These are phyloP conservation scores for Drosophila kanekoi DNA, from an alignment of 2,888 invertebrate genomes.

Conservation along the genomic window DNA sequence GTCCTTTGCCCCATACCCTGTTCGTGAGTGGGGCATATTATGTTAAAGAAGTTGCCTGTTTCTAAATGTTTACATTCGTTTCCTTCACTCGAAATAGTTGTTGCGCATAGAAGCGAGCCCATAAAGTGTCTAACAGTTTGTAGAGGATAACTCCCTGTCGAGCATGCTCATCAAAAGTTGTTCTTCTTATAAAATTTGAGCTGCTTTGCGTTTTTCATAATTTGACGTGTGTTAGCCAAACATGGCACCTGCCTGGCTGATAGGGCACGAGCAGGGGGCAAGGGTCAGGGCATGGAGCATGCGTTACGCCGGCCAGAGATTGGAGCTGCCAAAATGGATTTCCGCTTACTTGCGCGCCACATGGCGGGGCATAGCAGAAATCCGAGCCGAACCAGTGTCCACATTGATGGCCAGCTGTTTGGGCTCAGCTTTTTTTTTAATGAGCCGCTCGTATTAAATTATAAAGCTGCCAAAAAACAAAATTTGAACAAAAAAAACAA, in stretches of 20 bases:
- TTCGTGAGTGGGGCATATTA: neutral
- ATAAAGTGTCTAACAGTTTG: no score
- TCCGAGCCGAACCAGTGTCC: constrained; percentile 16
- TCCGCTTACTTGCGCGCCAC: constrained; percentile 64
- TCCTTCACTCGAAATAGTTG: no score
- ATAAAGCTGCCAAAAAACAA: constrained; percentile 28
- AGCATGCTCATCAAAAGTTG: neutral
- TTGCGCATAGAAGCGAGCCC: no score
- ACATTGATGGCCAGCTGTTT: constrained; percentile 40
- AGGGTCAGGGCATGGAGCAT: neutral
- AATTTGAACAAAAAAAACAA: constrained; percentile 5
- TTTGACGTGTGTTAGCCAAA: constrained; percentile 58
- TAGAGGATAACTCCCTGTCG: neutral
- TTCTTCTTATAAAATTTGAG: constrained; percentile 3
- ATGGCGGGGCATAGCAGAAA: constrained; percentile 46
- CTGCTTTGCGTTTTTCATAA: constrained; percentile 48
- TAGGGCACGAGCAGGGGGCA: neutral
- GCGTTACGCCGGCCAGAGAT: constrained; percentile 37
- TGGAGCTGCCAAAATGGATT: constrained; percentile 52
- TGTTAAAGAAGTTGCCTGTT: neutral
- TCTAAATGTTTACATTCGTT: no score
- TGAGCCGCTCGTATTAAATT: constrained; percentile 45
- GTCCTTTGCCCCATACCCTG: neutral
- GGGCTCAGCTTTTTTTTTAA: constrained; percentile 39
- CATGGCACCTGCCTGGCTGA: constrained; percentile 50